Conservation (phyloP, 35 echinoderm and acorn worm species). For the Stichopus chloronotus region DNA sequence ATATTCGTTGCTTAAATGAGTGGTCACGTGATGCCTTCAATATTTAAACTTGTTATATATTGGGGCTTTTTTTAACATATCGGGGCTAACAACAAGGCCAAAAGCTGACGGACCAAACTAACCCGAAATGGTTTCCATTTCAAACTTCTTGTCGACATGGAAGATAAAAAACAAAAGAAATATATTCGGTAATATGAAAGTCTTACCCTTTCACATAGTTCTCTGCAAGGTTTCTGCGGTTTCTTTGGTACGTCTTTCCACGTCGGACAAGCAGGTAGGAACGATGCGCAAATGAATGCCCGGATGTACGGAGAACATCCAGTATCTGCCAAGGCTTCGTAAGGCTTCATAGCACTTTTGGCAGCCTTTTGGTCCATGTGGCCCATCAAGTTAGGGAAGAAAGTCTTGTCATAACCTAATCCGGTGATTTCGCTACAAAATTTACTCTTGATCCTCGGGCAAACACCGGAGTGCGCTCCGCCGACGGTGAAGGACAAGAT, state of each 20-base stretch:
- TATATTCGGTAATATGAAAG: not conserved
- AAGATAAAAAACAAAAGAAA: not conserved
- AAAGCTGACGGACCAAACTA: too few relatives aligned
- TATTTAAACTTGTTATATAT: too few relatives aligned
- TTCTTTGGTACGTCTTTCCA: slow-evolving; percentile 55
- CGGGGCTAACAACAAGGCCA: too few relatives aligned
- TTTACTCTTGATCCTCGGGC: slow-evolving; percentile 33
- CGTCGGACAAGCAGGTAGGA: slow-evolving; percentile 69
- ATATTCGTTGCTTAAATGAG: too few relatives aligned
- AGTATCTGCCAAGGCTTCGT: slow-evolving; percentile 63
- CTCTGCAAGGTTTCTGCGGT: slow-evolving; percentile 69
- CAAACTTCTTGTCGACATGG: not conserved
- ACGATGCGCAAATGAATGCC: slow-evolving; percentile 75
- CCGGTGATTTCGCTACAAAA: slow-evolving; percentile 27
- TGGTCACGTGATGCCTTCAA: too few relatives aligned
- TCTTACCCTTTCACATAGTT: slow-evolving; percentile 80
- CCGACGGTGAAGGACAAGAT: not conserved
- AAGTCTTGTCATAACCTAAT: slow-evolving; percentile 58
- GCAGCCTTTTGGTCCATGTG: slow-evolving; percentile 66
- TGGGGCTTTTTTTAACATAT: too few relatives aligned
- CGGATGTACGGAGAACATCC: slow-evolving; percentile 83
- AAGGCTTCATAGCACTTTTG: slow-evolving; percentile 53
- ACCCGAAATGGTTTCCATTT: too few relatives aligned
- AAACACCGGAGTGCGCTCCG: not conserved
- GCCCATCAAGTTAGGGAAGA: slow-evolving; percentile 76